phyloP scores from a whole-genome alignment of 2,888 invertebrate species.

The Tenthredo mesomela region DNA sequence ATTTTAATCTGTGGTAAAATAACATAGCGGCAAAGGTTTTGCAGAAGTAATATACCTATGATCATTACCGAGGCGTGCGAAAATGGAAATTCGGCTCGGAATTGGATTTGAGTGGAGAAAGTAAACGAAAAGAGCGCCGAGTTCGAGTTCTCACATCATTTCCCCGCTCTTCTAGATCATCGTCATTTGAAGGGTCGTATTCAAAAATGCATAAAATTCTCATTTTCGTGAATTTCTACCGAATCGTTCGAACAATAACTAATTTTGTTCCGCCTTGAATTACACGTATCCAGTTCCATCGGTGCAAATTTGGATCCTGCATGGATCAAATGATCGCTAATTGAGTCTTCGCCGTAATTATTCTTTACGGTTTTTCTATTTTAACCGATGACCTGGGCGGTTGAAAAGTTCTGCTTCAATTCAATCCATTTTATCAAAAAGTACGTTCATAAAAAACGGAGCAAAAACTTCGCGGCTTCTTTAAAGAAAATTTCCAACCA shows the following conservation, averaged over 20 bases:
- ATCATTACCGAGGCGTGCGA: neutral
- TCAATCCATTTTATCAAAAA: neutral
- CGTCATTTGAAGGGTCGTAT: too few species aligned
- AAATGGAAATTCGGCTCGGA: too few species aligned
- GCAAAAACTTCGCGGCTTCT: neutral
- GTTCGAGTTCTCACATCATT: too few species aligned
- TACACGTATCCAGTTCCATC: neutral
- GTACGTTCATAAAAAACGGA: conserved; percentile 22
- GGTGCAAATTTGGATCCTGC: neutral
- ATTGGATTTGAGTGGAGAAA: too few species aligned
- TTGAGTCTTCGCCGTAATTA: neutral
- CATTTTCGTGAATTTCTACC: too few species aligned
- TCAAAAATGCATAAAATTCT: too few species aligned
- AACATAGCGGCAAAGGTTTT: neutral
- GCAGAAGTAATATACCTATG: neutral
- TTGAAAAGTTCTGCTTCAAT: neutral
- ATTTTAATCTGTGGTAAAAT: neutral
- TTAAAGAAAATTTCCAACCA: neutral
- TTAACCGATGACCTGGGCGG: neutral
- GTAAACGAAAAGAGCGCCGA: too few species aligned
- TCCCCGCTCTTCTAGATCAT: too few species aligned
- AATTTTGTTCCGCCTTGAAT: neutral
- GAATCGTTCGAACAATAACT: neutral
- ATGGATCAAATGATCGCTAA: neutral
- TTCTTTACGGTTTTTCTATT: neutral